Conservation (phyloP, 2,797 vertebrate genomes). For the Brachyrhaphis roseni region DNA sequence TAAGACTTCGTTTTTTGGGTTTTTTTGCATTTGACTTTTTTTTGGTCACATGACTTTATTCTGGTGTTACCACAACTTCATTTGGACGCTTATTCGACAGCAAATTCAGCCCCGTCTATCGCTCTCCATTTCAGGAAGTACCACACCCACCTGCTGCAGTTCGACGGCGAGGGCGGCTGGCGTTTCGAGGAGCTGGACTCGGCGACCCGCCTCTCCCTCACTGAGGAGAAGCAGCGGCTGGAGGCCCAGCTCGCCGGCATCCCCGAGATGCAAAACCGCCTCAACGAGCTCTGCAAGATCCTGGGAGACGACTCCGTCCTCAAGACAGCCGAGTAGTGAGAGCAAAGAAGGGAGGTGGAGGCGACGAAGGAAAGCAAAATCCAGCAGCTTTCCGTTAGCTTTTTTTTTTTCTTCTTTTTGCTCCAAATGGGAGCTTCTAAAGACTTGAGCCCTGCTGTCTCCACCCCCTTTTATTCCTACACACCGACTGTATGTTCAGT, state of each 20-base stretch:
- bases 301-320: slow-evolving; percentile 97
- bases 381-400: slow-evolving; percentile 1
- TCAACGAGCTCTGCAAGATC: slow-evolving; percentile 96
- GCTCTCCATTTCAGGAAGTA: slow-evolving; percentile 88
- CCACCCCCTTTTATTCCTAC: neutral
- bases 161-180: slow-evolving; percentile 97
- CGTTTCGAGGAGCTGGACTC: slow-evolving; percentile 96
- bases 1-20: too few species aligned
- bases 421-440: slow-evolving; percentile 19
- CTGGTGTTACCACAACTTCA: too few species aligned
- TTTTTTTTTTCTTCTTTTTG: slow-evolving; percentile 8
- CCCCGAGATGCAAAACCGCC: slow-evolving; percentile 96
- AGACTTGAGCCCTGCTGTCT: slow-evolving; percentile 17
- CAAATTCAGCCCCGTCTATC: neutral
- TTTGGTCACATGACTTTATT: too few species aligned
- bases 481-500: slow-evolving; percentile 23
- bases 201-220: slow-evolving; percentile 91
- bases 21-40: too few species aligned
- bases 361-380: slow-evolving; percentile 35
- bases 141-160: slow-evolving; percentile 97
- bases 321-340: slow-evolving; percentile 82
- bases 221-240: slow-evolving; percentile 96
- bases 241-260: slow-evolving; percentile 95
- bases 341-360: neutral
- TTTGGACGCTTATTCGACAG: too few species aligned